Conservation (phyloP, 2,797 vertebrate genomes). For the Martes flavigula region DNA sequence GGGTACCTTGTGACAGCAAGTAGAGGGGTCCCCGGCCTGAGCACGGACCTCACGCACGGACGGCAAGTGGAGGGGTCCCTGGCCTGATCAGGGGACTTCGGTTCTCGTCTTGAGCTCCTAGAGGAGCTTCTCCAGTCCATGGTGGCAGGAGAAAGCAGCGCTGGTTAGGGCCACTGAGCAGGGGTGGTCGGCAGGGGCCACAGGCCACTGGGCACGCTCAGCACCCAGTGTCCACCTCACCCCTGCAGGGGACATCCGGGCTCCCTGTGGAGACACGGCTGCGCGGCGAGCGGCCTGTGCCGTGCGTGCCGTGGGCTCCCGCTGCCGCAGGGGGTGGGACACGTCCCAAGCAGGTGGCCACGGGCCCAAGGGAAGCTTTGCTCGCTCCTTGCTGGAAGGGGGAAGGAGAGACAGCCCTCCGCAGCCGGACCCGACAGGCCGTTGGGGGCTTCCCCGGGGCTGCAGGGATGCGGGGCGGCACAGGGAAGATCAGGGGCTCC, state of each 20-base stretch:
- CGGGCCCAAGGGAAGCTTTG: neutral
- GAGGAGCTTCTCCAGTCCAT: neutral
- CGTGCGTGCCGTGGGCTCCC: fast-evolving
- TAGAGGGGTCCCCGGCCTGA: neutral
- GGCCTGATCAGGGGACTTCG: neutral
- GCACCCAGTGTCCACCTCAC: neutral
- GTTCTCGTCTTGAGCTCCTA: too few species aligned
- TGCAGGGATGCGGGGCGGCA: neutral
- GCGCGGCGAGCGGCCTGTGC: too few species aligned
- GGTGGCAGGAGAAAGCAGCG: neutral
- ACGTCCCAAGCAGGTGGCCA: neutral
- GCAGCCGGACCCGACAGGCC: neutral
- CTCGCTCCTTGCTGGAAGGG: neutral
- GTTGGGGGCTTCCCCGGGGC: neutral
- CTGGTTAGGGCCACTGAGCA: fast-evolving
- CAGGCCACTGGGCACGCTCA: neutral
- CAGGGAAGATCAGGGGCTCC: neutral
- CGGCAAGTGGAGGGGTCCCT: neutral
- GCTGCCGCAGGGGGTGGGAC: fast-evolving
- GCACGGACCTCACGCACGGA: too few species aligned
- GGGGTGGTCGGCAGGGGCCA: neutral
- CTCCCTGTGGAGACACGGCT: neutral
- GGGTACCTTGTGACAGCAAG: neutral
- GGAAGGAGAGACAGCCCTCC: fast-evolving
- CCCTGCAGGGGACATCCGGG: neutral